phyloP scores from a whole-genome alignment of 2,797 vertebrate species.

The Saxicola maurus region DNA sequence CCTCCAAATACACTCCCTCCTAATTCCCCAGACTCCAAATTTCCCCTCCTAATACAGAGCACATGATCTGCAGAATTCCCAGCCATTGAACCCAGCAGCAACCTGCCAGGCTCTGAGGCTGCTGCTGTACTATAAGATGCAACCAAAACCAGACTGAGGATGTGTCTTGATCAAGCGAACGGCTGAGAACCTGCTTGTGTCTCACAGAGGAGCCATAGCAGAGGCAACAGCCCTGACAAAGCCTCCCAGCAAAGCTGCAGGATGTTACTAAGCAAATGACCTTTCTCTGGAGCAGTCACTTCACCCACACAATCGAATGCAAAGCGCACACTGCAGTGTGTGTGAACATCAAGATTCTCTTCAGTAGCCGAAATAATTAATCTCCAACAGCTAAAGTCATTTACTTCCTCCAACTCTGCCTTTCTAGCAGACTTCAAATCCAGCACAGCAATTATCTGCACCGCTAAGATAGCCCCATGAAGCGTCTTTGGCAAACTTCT shows the following conservation, averaged over 20 bases:
- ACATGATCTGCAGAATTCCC: not conserved
- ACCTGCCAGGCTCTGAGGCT: not conserved
- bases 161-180: not conserved
- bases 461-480: not conserved
- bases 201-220: not conserved
- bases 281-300: not conserved
- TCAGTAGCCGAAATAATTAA: constrained; percentile 37
- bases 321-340: not conserved
- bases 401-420: not conserved
- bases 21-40: not conserved
- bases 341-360: not conserved
- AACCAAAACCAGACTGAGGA: not conserved
- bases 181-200: not conserved
- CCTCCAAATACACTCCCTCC: not conserved
- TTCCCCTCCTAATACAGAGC: not conserved
- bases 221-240: not conserved
- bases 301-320: fast-evolving
- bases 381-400: not conserved
- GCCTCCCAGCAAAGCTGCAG: not conserved
- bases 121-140: not conserved
- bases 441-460: not conserved
- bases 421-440: not conserved
- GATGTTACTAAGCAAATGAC: not conserved
- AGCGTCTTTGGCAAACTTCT: not conserved
- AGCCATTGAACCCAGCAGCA: not conserved